Conservation (phyloP, 2,888 invertebrate genomes). For the Lamellibrachia columna region DNA sequence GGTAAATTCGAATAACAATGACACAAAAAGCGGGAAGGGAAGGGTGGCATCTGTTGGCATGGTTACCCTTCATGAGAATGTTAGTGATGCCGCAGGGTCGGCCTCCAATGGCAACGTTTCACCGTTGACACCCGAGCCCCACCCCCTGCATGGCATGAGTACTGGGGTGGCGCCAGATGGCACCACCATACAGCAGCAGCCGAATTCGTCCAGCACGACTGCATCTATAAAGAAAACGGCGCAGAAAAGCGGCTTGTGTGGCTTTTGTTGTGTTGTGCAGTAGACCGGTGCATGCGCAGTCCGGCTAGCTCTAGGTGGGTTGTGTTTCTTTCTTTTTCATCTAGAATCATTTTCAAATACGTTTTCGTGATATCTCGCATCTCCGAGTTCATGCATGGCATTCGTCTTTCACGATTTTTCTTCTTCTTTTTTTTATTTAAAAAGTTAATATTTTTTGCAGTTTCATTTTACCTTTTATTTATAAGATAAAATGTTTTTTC, state of each 20-base stretch:
- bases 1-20: neutral
- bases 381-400: neutral
- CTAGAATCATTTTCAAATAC: neutral
- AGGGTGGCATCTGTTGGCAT: neutral
- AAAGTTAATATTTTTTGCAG: neutral
- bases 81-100: neutral
- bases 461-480: too few relatives aligned
- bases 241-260: slow-evolving; percentile 1
- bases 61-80: neutral
- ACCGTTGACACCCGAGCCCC: slow-evolving; percentile 19
- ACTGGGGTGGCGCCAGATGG: neutral
- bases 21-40: neutral
- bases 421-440: neutral
- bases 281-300: neutral
- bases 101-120: neutral
- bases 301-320: neutral
- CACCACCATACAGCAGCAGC: neutral
- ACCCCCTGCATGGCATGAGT: neutral
- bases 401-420: neutral
- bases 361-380: neutral
- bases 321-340: neutral
- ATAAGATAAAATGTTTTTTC: too few relatives aligned
- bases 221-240: neutral
- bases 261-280: neutral
- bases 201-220: too few relatives aligned